Evolutionary conservation across 2,113 vertebrate species (phyloP), one percentile per base, ranked within the genome.

Genomic region (Engraulis encrasicolus): DNA sequence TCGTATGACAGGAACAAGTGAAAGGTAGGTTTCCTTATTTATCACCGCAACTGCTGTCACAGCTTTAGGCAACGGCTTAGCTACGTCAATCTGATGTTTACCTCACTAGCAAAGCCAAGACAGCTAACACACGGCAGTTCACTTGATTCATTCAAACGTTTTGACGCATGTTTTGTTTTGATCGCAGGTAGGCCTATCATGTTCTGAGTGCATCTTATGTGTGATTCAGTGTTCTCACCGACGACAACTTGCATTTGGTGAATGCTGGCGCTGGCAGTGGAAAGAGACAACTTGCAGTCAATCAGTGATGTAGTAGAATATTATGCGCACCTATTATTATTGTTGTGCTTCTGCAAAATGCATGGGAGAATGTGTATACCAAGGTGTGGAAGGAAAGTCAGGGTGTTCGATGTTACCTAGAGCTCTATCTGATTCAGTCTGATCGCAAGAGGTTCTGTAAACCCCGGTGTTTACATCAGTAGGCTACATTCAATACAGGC

Each of bases 1-100:
- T 83, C 84, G 27, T 81, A 88, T 89, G 89, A 83, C 81, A 79
- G 84, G 71, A 34, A n/a, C 50, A 6, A 11, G n/a, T 34, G 27
- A 37, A 81, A 82, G 38, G 85, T 85, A 79, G 49, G 58, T 52
- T 52, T 6, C 17, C 18, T 2, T 36, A 38, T 5, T 27, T 19
- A 15, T 14, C 31, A 17, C 1, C 66, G 23, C 66, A 34, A 27
- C 31, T 34, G 66, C 66, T 27, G 27, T 74, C 66, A n/a, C n/a
- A 34, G 66, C 27, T 71, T 61, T 34, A 74, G 66, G 50, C 66
- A 34, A 14, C 27, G 66, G 66, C 12, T 74, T 74, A 74, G 66
- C 66, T 74, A 74, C 66, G 66, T 74, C 66, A 74, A 74, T 74
- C 66, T 74, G 27, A 74, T 74, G 66, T 74, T 74, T 74, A 74